phyloP scores from a whole-genome alignment of 2,797 vertebrate species.

The Eulemur albifrons region DNA sequence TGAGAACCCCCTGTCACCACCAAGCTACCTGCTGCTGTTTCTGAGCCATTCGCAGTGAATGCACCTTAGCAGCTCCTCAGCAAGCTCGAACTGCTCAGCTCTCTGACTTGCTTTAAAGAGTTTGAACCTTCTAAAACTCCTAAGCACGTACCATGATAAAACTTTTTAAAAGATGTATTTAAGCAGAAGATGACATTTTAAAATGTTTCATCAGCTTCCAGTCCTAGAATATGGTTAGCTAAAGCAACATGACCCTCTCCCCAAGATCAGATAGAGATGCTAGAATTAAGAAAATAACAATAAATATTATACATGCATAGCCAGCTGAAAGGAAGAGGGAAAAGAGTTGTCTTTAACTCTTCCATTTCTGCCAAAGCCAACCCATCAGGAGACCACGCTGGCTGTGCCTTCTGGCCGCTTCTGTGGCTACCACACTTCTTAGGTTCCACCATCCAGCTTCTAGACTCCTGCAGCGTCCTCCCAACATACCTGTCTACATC shows the following conservation, averaged over 20 bases:
- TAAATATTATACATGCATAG: not conserved
- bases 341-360: not conserved
- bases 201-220: not conserved
- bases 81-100: not conserved
- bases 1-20: not conserved
- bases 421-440: not conserved
- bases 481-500: not conserved
- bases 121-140: not conserved
- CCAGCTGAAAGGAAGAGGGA: not conserved
- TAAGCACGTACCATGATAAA: not conserved
- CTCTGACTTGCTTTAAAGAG: not conserved
- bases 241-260: not conserved
- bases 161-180: not conserved
- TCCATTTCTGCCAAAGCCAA: not conserved
- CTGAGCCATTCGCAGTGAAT: not conserved
- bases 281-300: conserved; percentile 12
- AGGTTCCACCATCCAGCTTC: not conserved
- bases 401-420: not conserved
- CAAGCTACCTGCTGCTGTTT: not conserved
- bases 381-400: no score
- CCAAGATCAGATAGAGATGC: not conserved
- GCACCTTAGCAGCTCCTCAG: not conserved
- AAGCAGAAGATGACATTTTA: conserved; percentile 28
- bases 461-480: not conserved
- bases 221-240: not conserved